Conservation (phyloP, 2,888 invertebrate species). For the Drosophila tanythrix region DNA sequence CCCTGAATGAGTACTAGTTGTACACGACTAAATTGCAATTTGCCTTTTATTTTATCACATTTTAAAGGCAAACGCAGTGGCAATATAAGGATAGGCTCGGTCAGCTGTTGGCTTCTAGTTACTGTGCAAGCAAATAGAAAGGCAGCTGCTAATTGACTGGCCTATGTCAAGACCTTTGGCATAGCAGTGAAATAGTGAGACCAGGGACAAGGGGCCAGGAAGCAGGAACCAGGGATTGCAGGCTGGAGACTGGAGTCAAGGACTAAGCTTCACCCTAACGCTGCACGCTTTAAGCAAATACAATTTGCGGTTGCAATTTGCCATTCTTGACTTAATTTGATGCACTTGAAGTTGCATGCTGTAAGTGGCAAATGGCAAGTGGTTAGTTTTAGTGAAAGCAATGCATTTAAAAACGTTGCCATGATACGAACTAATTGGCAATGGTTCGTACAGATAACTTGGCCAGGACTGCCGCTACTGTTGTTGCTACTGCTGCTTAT, state of each 20-base stretch:
- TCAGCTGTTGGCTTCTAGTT: constrained; percentile 53
- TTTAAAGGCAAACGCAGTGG: constrained; percentile 40
- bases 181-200: constrained; percentile 15
- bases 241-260: constrained; percentile 10
- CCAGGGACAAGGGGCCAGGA: constrained; percentile 11
- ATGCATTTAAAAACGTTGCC: constrained; percentile 55
- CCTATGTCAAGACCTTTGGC: constrained; percentile 70
- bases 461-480: constrained; percentile 40
- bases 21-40: constrained; percentile 66
- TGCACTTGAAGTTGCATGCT: constrained; percentile 58
- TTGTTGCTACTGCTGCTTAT: constrained; percentile 40
- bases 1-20: constrained; percentile 16
- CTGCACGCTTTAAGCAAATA: constrained; percentile 54
- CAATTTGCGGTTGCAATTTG: constrained; percentile 76
- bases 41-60: constrained; percentile 77
- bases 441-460: constrained; percentile 58
- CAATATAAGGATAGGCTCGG: background rate
- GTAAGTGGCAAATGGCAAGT: constrained; percentile 28
- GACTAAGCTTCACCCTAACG: background rate
- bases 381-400: constrained; percentile 35
- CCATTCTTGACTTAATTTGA: constrained; percentile 62
- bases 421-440: constrained; percentile 69
- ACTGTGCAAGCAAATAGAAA: constrained; percentile 66
- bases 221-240: constrained; percentile 16
- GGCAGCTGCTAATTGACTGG: constrained; percentile 77